Evolutionary conservation across 2,113 vertebrate species (phyloP).

Genomic region (Tragulus kanchil): DNA sequence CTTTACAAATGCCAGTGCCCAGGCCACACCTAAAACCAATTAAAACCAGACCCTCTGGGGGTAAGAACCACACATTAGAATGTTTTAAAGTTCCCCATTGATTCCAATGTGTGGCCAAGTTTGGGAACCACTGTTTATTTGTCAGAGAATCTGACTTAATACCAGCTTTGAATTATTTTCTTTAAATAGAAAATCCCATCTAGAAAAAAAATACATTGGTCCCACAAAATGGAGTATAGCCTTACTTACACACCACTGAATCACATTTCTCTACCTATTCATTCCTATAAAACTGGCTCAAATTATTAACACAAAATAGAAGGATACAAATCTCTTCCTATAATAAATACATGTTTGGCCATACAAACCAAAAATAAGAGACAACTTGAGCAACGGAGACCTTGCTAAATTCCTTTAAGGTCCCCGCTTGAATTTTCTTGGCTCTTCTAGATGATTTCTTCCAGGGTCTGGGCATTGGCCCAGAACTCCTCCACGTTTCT

Average conservation of each 20-base stretch:
- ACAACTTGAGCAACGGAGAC: neutral
- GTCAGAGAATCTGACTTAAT: conserved; percentile 43
- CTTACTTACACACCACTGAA: neutral
- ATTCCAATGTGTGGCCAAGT: conserved; percentile 33
- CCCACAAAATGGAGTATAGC: neutral
- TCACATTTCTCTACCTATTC: conserved; percentile 16
- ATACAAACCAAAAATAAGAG: conserved; percentile 41
- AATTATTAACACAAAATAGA: conserved; percentile 45
- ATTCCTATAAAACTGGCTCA: conserved; percentile 31
- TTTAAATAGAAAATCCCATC: conserved; percentile 51
- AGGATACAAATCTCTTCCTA: conserved; percentile 22
- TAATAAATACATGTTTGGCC: conserved; percentile 20
- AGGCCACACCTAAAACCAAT: conserved; percentile 18
- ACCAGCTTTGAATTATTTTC: conserved; percentile 52
- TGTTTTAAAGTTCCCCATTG: conserved; percentile 16
- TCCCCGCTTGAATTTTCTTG: conserved; percentile 24
- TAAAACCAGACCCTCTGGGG: conserved; percentile 1
- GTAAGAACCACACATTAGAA: conserved; percentile 13
- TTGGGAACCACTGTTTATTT: conserved; percentile 28
- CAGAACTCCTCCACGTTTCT: conserved; percentile 46
- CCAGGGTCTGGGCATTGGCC: conserved; percentile 27
- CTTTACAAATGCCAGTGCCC: neutral
- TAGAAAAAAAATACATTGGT: neutral
- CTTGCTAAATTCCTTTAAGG: conserved; percentile 29
- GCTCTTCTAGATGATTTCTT: conserved; percentile 13